A percentile compares a stretch with the other conserved stretches of the same genome.
These are phyloP conservation scores for Ctenomys sociabilis DNA, from an alignment of 2,113 vertebrate genomes.

Conservation along the genomic window DNA sequence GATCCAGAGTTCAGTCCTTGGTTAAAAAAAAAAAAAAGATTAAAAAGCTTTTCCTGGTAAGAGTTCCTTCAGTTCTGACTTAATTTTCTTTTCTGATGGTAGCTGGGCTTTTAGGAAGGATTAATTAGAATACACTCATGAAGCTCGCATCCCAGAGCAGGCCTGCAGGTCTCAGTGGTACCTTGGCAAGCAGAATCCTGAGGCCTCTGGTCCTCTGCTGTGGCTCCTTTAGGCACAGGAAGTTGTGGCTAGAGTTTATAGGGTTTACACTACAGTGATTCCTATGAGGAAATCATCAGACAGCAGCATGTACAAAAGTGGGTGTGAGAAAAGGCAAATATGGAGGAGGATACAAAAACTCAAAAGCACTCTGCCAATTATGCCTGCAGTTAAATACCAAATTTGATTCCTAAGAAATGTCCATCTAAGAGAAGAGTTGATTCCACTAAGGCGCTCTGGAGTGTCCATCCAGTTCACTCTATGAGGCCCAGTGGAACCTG, in stretches of 20 bases:
- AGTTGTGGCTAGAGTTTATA: conserved; percentile 7
- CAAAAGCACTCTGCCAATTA: conserved; percentile 28
- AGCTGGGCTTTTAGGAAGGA: not conserved
- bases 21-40: not conserved
- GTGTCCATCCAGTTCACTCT: not conserved
- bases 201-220: not conserved
- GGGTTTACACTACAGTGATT: conserved; percentile 39
- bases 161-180: not conserved
- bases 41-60: not conserved
- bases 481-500: conserved; percentile 88
- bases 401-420: conserved; percentile 54
- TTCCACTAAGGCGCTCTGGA: not conserved
- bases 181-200: not conserved
- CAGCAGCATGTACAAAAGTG: conserved; percentile 46
- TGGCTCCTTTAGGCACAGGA: conserved; percentile 57
- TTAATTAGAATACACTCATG: not conserved
- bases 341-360: conserved; percentile 48
- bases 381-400: conserved; percentile 9
- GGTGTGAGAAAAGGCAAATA: not conserved
- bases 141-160: not conserved
- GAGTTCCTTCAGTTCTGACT: conserved; percentile 38
- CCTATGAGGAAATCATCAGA: not conserved
- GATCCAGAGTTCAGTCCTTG: no score
- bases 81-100: not conserved
- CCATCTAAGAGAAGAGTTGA: conserved; percentile 42